Base-by-base conservation (phyloP, 2,113 vertebrate species). In the Coryphaenoides rupestris region DNA sequence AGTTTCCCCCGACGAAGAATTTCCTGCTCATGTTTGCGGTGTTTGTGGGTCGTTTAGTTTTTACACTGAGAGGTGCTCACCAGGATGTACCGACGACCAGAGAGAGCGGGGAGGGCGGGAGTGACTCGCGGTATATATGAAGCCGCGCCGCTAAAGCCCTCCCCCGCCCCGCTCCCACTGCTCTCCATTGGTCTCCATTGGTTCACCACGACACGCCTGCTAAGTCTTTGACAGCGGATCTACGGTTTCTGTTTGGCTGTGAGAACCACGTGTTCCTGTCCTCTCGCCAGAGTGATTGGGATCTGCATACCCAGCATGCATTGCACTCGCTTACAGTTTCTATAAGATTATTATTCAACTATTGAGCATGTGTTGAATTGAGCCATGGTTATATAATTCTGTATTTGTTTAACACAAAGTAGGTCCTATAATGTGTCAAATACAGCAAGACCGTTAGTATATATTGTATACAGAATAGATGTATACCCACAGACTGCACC, bases 1-100 rank as follows among this genome's bases (percentile, higher is more conserved):
- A 98, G 87, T 98, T 98, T 2, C 96, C 96, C 63, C 96, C 95
- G 0, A 98, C 96, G 80, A 98, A 98, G 81, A 98, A 98, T 83
- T 98, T 98, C 79, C 96, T 94, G 80, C 85, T 86, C 95, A 98
- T 97, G 71, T 21, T 84, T 83, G 67, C 55, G n/a, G 26, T 7
- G 24, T 5, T 21, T 0, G 5, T n/a, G 0, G 6, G 14, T 1
- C 21, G 0, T 24, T 54, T 46, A 16, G 49, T 52, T 26, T 60
- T n/a, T 22, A 65, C 66, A 17, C 67, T n/a, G 46, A 22, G 5
- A 40, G 63, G 7, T 3, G 47, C 0, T 50, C 0, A 62, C 45
- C 0, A 0, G 0, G 17, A 19, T 61, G 0, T 10, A 47, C 53
- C 22, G 66, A 12, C 3, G 19, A 65, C 61, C 62, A 65, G 66